Base-by-base conservation (phyloP, 2,888 invertebrate genomes). In the Agrotis ipsilon region DNA sequence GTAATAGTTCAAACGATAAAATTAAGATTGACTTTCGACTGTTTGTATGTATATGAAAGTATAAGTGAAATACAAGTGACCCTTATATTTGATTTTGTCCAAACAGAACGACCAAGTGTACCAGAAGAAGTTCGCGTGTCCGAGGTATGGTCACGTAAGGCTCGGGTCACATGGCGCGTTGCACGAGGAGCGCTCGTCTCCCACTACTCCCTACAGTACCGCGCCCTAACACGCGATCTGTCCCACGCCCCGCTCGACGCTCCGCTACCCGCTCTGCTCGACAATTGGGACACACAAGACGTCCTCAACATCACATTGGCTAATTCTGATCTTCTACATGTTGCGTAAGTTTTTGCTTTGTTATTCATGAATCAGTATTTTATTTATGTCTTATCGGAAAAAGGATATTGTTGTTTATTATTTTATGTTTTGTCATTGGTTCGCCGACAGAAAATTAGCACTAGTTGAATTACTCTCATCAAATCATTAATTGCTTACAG, bases 51-150 rank as follows among this genome's bases (percentile, higher is more conserved):
- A 19, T 46, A 32, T 14, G 5, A 11, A n/a, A 11, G 11, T 4
- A n/a, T 32, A 9, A 64, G 9, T 5, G 2, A 45, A 65, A 19
- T 6, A 14, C 4, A 45, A 59, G 0, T 27, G 1, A 14, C 0
- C 18, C 5, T 46, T 27, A 45, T 75, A 39, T 39, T 4, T 39
- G 1, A 4, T 39, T 39, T 39, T 39, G 39, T 43, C 16, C 39
- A 13, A 3, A 66, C 78, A 96, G 96, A 96, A 82, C 92, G 95
- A 0, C 96, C 96, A 16, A 94, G 91, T 65, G 86, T 92, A 2
- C 95, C 96, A 3, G 96, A 96, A 88, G 96, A 96, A 85, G 94
- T 96, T 0, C 91, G 95, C 11, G 90, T 96, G 78, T 95, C 96
- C 1, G 96, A 96, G 74, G 94, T 96, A 1, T 96, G 95, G 96